Base-by-base conservation (phyloP, 1,140 invertebrate species). In the Drosophila virilis region DNA sequence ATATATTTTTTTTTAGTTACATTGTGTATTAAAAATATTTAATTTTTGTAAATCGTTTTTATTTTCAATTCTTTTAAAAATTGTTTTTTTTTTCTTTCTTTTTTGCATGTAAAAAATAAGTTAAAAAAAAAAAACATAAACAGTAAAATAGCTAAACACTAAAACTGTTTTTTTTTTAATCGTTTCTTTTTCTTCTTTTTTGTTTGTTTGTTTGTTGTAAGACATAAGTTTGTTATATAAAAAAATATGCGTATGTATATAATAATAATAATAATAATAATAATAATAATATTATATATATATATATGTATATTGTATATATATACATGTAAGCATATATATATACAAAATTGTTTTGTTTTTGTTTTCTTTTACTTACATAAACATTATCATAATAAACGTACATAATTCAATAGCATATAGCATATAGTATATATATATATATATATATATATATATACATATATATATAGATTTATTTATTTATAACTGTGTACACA, bases 11-110 rank as follows among this genome's bases (percentile, higher is more conserved):
- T 84, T 62, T 59, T 77, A 62, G 74, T 80, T 82, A 84, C 66
- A 77, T 68, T 85, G 74, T 75, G 75, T 85, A 85, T 85, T 85
- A 85, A 86, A 85, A 85, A 85, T 85, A 85, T 85, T 75, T 22
- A 81, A 86, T 85, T 85, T 80, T 80, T 68, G 43, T 68, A 74
- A 57, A 57, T 69, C 50, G 42, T 69, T 61, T 38, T 32, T 50
- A 12, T 59, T 58, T 74, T 77, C 12, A 65, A 73, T 40, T 40
- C 15, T 57, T 48, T 78, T 55, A 48, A 48, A 48, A 48, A 28
- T 28, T 28, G 22, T 28, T 4, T 13, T 74, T 65, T 28, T 28
- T 5, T 28, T 28, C 0, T 28, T 28, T 28, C 22, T 48, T 37
- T 32, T 72, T 77, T 66, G 73, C 77, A 55, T 61, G 62, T 81